Evolutionary conservation across 2,888 invertebrate genomes (phyloP), one percentile per base, ranked within the genome.

Genomic region (Thelaira solivaga): DNA sequence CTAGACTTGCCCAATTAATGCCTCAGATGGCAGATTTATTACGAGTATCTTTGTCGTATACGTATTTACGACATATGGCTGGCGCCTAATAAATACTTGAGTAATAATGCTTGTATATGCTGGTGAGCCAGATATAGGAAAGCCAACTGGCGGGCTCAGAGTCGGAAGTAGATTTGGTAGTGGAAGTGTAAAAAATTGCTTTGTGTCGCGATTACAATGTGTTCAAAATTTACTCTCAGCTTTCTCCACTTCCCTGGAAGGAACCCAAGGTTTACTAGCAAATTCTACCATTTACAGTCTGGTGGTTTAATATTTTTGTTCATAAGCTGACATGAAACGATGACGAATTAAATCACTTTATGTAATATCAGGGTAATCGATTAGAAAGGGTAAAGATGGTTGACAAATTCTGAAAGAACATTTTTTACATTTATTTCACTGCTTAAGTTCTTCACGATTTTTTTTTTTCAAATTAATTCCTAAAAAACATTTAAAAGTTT

Each of bases 301-400:
- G 99, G 99, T 0, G 99, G 99, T 88, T 99, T 99, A 76, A 99
- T 96, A n/a, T 89, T 97, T 96, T 89, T 99, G 99, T 90, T 99
- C 99, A 90, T 99, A 99, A 5, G 99, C 99, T 3, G 99, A 99
- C 99, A 99, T 99, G 87, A 99, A 99, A 76, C 99, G 93, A 89
- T 99, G 99, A 13, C 98, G 93, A 77, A 99, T 99, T 87, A 93
- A 92, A 11, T 97, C 94, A 83, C 92, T 92, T 84, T 97, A 97
- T 11, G 95, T 94, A 82, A 97, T 96, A 91, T 98, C 97, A 74
- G 96, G 97, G 89, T 97, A 97, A 90, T 97, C 97, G 80, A 97
- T 96, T 91, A 99, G 99, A 87, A 99, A 99, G 0, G 99, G 91
- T 69, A 99, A 91, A 86, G 98, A 98, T 88, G 99, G 99, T 86